These are phyloP conservation scores for Protosalanx chinensis DNA, from an alignment of 2,797 vertebrate species.

Conservation along the genomic window DNA sequence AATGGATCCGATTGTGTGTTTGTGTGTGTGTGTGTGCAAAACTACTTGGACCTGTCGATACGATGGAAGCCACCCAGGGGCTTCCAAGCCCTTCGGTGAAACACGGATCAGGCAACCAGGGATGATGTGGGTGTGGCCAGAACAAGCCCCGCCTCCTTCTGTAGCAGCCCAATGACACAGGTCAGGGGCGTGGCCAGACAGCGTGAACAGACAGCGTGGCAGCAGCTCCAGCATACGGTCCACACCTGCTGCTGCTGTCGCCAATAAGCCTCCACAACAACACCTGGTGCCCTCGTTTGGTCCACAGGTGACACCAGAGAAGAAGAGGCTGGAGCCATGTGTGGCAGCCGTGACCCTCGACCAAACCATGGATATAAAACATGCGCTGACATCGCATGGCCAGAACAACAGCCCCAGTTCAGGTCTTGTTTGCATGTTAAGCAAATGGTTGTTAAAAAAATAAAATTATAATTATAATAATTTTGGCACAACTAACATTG, in stretches of 20 bases:
- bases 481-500: neutral
- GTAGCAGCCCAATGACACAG: neutral
- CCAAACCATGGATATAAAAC: conserved; percentile 22
- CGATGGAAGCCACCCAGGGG: conserved; percentile 12
- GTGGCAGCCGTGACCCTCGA: conserved; percentile 24
- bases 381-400: neutral
- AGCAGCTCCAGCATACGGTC: conserved; percentile 21
- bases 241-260: conserved; percentile 11
- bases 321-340: conserved; percentile 30
- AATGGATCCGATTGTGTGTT: neutral
- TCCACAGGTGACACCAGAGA: conserved; percentile 38
- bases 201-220: neutral
- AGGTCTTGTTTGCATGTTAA: conserved; percentile 11
- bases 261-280: conserved; percentile 30
- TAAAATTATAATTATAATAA: neutral
- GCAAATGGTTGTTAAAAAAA: conserved; percentile 8
- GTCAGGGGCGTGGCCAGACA: neutral
- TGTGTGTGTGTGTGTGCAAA: neutral
- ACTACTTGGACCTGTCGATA: conserved; percentile 15
- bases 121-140: neutral
- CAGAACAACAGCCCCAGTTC: conserved; percentile 20
- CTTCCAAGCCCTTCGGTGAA: conserved; percentile 5
- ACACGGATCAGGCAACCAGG: conserved; percentile 10
- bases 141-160: neutral
- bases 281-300: conserved; percentile 25